Percentiles rank a stretch among this genome's conserved stretches.
phyloP scores from a whole-genome alignment of 2,797 vertebrate genomes.

The Epinephelus coioides region DNA sequence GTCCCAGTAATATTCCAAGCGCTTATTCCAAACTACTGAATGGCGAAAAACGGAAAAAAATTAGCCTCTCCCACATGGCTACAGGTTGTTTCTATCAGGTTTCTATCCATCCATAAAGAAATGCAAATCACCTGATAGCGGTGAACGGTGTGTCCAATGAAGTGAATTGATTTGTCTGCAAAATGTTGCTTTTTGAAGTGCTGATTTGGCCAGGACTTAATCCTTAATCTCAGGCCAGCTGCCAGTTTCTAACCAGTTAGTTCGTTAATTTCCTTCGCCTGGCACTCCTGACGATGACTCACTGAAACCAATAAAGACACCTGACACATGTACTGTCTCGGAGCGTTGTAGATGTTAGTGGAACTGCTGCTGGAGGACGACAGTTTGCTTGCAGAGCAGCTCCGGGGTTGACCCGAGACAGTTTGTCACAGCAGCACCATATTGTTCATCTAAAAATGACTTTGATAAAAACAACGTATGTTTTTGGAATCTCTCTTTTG shows the following conservation, averaged over 20 bases:
- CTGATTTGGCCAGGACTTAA: not conserved
- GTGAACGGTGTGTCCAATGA: not conserved
- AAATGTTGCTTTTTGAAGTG: not conserved
- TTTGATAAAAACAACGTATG: not conserved
- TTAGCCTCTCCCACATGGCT: too few relatives aligned
- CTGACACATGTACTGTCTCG: too few relatives aligned
- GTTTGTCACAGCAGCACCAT: not conserved
- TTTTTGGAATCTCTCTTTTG: slow-evolving; percentile 7
- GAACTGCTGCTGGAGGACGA: not conserved
- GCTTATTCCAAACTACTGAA: too few relatives aligned
- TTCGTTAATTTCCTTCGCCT: not conserved
- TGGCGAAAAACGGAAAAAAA: too few relatives aligned
- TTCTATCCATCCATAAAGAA: too few relatives aligned
- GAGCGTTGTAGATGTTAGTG: not conserved
- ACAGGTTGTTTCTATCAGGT: too few relatives aligned
- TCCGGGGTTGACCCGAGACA: not conserved
- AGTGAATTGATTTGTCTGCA: not conserved
- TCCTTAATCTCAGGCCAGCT: not conserved
- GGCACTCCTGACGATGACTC: not conserved
- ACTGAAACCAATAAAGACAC: not conserved
- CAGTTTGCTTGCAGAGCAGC: not conserved
- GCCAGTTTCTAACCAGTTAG: slow-evolving; percentile 3
- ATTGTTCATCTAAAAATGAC: not conserved
- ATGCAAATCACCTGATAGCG: not conserved
- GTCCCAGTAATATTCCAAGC: too few relatives aligned